Evolutionary conservation across 2,888 invertebrate species (phyloP), one percentile per base, ranked within the genome.

Genomic region (Hirtodrosophila cameraria): DNA sequence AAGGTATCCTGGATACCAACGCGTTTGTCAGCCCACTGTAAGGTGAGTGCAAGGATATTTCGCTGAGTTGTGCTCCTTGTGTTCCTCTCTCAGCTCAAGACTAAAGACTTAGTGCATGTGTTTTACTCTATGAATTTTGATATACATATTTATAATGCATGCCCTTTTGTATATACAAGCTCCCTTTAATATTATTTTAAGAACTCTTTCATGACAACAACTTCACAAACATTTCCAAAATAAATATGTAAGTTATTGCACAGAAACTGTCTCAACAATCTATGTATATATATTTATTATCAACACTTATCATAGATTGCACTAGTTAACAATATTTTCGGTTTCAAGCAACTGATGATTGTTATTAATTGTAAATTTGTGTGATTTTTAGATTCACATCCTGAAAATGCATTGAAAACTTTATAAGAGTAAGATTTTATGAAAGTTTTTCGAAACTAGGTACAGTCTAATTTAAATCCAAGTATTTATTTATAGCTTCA

Each of bases 1-100:
- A 97, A 98, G 91, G 94, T 99, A 25, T 97, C 98, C 0, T 99
- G 99, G 99, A 92, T 99, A 77, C 99, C 99, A 0, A 96, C 97
- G 0, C 93, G 96, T 67, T 91, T 99, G 25, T 99, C 99, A 0
- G 93, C 93, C 1, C 92, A 97, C 91, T 97, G 97, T 88, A 97
- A 98, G 93, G 95, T 97, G 90, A 88, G 88, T 80, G 46, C 57
- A 36, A 13, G 55, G 41, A 18, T 13, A 11, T 11, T 11, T 25
- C 28, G 13, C 12, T 16, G 48, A 23, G 16, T 23, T 33, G n/a
- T n/a, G n/a, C n/a, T n/a, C n/a, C n/a, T 18, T 13, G 35, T 12
- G 33, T 16, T 15, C 36, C 18, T 42, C 41, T 30, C 33, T 30
- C 12, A 33, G 20, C 53, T 16, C 11, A 49, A 25, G 23, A 11